These are phyloP conservation scores for Temnopleurus reevesii DNA, from an alignment of 53 echinoderm and acorn worm species.

Conservation along the genomic window DNA sequence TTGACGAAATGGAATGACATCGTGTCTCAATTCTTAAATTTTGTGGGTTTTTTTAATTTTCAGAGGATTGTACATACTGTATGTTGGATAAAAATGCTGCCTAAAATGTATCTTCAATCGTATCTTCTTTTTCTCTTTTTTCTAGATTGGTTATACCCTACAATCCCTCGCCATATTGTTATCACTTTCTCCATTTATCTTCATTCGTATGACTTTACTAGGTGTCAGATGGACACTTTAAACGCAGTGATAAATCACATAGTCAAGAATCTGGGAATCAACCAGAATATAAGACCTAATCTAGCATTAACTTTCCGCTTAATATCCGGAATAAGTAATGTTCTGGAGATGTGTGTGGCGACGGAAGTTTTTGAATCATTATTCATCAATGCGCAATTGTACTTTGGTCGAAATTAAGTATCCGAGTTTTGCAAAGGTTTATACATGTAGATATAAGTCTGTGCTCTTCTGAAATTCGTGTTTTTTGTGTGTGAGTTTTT, in stretches of 20 bases:
- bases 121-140: background rate
- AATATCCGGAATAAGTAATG: background rate
- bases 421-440: background rate
- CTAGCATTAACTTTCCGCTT: background rate
- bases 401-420: background rate
- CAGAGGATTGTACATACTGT: too few species aligned
- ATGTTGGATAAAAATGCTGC: too few species aligned
- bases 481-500: background rate
- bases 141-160: background rate
- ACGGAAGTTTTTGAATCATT: background rate
- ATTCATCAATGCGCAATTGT: background rate
- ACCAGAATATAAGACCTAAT: background rate
- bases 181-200: background rate
- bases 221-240: constrained; percentile 3
- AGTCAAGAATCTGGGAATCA: background rate
- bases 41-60: too few species aligned
- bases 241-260: background rate
- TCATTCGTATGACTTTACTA: background rate
- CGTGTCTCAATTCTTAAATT: too few species aligned
- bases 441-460: background rate
- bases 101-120: too few species aligned
- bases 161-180: too few species aligned
- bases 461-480: background rate
- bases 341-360: too few species aligned
- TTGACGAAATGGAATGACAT: too few species aligned